Percentiles rank a stretch among this genome's conserved stretches.
phyloP scores from a whole-genome alignment of 2,797 vertebrate species.

The Rhinoraja longicauda region DNA sequence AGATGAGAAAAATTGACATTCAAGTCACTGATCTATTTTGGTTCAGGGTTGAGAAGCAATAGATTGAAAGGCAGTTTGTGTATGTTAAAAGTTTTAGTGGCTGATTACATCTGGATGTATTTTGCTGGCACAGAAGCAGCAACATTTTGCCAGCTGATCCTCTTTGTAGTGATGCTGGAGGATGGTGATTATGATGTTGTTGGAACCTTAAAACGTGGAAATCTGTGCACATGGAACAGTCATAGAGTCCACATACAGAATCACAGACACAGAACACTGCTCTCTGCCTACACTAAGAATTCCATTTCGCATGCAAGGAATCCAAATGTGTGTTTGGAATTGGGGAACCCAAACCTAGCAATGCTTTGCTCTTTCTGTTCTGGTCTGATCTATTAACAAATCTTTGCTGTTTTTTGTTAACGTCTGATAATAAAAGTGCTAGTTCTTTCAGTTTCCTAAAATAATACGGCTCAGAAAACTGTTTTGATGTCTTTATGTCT shows the following conservation, averaged over 20 bases:
- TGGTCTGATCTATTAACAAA: background rate
- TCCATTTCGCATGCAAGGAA: background rate
- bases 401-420: background rate
- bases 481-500: background rate
- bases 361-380: background rate
- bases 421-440: background rate
- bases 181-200: too few species aligned
- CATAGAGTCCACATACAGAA: background rate
- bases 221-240: background rate
- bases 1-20: too few species aligned
- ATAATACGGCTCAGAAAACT: background rate
- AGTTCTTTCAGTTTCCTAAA: background rate
- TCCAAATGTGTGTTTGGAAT: background rate
- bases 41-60: too few species aligned
- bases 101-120: background rate
- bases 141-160: background rate
- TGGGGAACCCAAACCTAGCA: background rate
- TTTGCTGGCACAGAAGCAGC: background rate
- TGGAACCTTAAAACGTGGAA: background rate
- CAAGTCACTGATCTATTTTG: too few species aligned
- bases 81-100: background rate
- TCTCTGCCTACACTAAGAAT: background rate
- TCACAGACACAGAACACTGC: background rate
- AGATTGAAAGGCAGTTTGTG: background rate
- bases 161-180: background rate